Base-by-base conservation (phyloP, 1,140 invertebrate genomes). In the Megalonaias nervosa region DNA sequence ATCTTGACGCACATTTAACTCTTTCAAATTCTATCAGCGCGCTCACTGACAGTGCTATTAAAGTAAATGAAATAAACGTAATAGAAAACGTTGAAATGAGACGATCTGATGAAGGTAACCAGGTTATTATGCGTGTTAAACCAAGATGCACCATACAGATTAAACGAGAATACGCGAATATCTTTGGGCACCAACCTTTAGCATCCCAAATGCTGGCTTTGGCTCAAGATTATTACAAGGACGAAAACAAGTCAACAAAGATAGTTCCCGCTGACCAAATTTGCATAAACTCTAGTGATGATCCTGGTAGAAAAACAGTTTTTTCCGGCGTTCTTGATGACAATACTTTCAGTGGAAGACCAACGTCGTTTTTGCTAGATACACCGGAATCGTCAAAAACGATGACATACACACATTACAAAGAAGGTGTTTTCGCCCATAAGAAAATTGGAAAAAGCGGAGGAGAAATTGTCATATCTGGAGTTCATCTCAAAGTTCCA, bases 351-450 rank as follows among this genome's bases (percentile, higher is more conserved):
- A 70, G 72, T 67, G 70, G 70, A 17, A 15, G 67, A 15, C 75
- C 75, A 26, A 71, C 75, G 16, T 77, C 75, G 17, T 16, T 72
- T 13, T 19, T 77, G 14, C 55, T 77, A 21, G 21, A 67, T 13
- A 64, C 26, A 16, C 17, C 12, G 2, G 12, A 69, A 9, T 9
- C 38, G 48, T 48, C 38, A 48, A 6, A 48, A 48, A 58, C 38
- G 13, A 64, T 71, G 14, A 21, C 71, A 16, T 23, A 70, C 23
- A 65, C 31, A 2, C 62, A 66, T n/a, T 60, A 77, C 38, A 77
- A 77, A 61, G 75, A 77, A 61, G 75, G 75, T 15, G 26, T 77
- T 16, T 77, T 77, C 23, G 57, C 72, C 5, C 75, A 77, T 60
- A 71, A 66, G 59, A 77, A 26, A 23, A 66, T 77, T 2, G 69